Evolutionary conservation across 2,888 invertebrate genomes (phyloP).

Genomic region (Sepiola atlantica): DNA sequence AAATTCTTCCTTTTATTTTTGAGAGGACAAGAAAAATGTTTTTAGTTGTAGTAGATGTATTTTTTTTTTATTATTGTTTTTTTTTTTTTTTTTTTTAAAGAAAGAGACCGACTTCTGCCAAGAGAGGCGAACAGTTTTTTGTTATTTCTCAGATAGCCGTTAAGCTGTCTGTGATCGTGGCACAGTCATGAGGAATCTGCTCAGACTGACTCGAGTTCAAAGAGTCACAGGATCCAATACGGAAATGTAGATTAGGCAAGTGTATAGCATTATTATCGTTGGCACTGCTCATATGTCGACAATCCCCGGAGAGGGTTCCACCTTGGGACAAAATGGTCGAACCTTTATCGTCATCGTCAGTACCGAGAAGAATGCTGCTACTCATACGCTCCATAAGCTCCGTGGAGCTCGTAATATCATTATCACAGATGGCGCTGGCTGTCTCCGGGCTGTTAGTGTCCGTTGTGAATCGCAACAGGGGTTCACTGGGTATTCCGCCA

Average conservation of each 20-base stretch:
- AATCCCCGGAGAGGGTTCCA: slow-evolving; percentile 32
- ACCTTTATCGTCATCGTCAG: slow-evolving; percentile 41
- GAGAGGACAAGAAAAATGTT: too few relatives aligned
- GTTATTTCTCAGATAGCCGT: neutral
- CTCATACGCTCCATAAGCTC: slow-evolving; percentile 3
- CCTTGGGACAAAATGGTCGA: slow-evolving; percentile 38
- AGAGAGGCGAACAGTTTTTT: neutral
- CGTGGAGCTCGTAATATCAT: slow-evolving; percentile 36
- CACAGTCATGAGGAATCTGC: slow-evolving; percentile 11
- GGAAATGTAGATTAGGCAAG: slow-evolving; percentile 39
- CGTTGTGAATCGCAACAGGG: slow-evolving; percentile 33
- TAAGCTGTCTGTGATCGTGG: slow-evolving; percentile 35
- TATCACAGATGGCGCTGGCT: slow-evolving; percentile 48
- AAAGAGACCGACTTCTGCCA: neutral
- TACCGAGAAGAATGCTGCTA: neutral
- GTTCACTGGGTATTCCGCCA: neutral
- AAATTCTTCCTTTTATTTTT: too few relatives aligned
- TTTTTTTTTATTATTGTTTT: neutral
- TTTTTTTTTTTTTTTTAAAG: neutral
- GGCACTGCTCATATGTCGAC: slow-evolving; percentile 8
- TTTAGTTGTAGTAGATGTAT: neutral
- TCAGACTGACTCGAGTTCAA: slow-evolving; percentile 42
- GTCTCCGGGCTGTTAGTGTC: slow-evolving; percentile 35
- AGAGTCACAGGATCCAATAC: slow-evolving; percentile 44
- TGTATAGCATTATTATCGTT: slow-evolving; percentile 39